These are phyloP conservation scores for Mionectes macconnelli DNA, from an alignment of 2,113 vertebrate genomes.

Conservation along the genomic window DNA sequence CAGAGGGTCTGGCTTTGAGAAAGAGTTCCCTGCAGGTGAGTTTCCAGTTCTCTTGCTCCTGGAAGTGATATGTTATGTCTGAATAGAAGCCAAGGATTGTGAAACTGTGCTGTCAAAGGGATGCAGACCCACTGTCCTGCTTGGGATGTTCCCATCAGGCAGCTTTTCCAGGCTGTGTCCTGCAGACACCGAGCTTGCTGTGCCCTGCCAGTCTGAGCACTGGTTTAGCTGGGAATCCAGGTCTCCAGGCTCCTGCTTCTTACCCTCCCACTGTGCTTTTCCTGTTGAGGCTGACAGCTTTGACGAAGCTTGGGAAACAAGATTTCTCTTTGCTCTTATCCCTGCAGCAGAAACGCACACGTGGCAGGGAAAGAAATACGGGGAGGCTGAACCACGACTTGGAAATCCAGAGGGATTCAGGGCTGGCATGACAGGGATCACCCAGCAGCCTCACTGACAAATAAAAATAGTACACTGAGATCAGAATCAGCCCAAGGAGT, in stretches of 20 bases:
- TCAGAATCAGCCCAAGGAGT: neutral
- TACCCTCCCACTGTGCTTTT: neutral
- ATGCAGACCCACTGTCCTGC: neutral
- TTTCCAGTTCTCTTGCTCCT: neutral
- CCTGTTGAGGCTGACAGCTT: neutral
- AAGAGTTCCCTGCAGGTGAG: rapidly evolving
- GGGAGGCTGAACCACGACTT: neutral
- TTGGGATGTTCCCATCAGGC: neutral
- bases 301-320: neutral
- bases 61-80: neutral
- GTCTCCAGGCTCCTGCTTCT: neutral
- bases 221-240: neutral
- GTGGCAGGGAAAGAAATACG: neutral
- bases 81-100: neutral
- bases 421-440: neutral
- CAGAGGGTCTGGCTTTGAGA: neutral
- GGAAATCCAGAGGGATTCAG: neutral
- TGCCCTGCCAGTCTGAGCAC: neutral
- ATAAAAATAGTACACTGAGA: neutral
- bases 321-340: neutral
- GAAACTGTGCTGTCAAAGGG: neutral
- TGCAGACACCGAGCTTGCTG: neutral
- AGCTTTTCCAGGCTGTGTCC: neutral
- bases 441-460: neutral
- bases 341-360: neutral